phyloP scores from a whole-genome alignment of 1,140 invertebrate genomes.

The Eriocheir sinensis region DNA sequence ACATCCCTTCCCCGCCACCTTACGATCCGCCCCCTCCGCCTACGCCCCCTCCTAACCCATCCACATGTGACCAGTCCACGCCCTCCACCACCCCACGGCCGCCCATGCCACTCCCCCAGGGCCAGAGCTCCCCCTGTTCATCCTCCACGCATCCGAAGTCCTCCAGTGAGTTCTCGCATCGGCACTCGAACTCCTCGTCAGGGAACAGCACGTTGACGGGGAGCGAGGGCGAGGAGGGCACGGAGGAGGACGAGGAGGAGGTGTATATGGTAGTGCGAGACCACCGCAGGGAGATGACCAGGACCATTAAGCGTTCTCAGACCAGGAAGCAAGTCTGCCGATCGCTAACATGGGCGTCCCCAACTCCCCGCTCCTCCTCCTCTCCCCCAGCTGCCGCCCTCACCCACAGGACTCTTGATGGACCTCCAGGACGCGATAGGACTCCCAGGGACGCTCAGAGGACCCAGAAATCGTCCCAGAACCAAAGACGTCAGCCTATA shows the following conservation, averaged over 20 bases:
- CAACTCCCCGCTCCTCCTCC: slow-evolving; percentile 52
- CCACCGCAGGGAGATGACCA: slow-evolving; percentile 51
- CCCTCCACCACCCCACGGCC: slow-evolving; percentile 40
- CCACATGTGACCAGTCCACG: slow-evolving; percentile 35
- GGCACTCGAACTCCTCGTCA: slow-evolving; percentile 59
- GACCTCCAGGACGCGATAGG: neutral
- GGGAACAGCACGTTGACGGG: slow-evolving; percentile 69
- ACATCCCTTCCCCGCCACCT: slow-evolving; percentile 62
- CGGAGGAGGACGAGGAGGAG: slow-evolving; percentile 63
- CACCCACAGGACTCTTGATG: neutral
- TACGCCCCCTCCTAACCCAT: neutral
- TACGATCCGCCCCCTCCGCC: slow-evolving; percentile 62
- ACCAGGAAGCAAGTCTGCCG: slow-evolving; percentile 65
- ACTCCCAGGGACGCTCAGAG: neutral
- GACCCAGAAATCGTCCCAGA: neutral
- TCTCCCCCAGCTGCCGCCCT: slow-evolving; percentile 34
- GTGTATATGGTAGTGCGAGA: slow-evolving; percentile 72
- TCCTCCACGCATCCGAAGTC: neutral
- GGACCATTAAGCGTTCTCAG: slow-evolving; percentile 31
- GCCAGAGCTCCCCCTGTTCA: neutral
- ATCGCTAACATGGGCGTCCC: slow-evolving; percentile 75
- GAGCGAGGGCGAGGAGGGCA: slow-evolving; percentile 51
- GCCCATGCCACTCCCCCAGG: slow-evolving; percentile 73
- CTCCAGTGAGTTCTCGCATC: neutral
- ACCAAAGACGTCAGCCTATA: neutral